These are phyloP conservation scores for Plestiodon gilberti DNA, from an alignment of 2,113 vertebrate species.

Conservation along the genomic window DNA sequence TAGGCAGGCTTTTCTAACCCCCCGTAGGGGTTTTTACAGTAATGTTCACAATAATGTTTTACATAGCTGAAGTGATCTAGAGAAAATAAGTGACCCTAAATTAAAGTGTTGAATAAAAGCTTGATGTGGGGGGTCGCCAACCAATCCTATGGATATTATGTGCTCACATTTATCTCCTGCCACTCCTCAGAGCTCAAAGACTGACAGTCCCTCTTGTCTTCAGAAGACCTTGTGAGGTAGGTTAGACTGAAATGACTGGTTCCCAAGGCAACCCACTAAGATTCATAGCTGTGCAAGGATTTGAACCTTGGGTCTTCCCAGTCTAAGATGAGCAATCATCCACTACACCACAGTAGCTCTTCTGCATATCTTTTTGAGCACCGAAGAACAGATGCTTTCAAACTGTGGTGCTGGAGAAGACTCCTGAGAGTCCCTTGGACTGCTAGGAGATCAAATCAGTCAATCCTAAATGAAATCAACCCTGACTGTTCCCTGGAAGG, in stretches of 20 bases:
- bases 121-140: neutral
- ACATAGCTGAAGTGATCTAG: neutral
- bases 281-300: no score
- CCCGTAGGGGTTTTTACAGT: no score
- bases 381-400: no score
- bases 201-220: no score
- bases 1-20: neutral
- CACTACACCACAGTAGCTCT: neutral
- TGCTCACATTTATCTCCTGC: neutral
- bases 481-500: no score
- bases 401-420: no score
- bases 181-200: neutral
- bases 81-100: neutral
- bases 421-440: no score
- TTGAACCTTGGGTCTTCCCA: neutral
- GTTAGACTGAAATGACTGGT: neutral
- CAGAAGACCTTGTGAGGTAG: neutral
- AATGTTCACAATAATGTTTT: no score
- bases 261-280: no score
- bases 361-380: neutral
- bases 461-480: no score
- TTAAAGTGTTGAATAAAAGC: neutral
- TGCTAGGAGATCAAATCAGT: no score
- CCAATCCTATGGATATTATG: neutral
- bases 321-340: neutral